Conservation (phyloP, 1,140 invertebrate genomes). For the Drosophila bocqueti region DNA sequence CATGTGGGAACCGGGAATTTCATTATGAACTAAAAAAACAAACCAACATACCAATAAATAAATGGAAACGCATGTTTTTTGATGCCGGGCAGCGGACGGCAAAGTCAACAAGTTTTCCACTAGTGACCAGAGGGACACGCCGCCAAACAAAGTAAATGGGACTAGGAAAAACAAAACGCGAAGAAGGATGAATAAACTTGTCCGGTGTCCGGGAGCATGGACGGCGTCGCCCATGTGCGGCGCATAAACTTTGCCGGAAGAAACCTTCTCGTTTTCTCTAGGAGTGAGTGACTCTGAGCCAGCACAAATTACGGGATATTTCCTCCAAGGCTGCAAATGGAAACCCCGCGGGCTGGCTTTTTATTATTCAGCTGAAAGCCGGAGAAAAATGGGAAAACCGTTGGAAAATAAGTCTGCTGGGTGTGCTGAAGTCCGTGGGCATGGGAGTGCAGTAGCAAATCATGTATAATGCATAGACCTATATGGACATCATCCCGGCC, state of each 20-base stretch:
- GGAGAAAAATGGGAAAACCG: slow-evolving; percentile 9
- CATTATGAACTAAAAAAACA: slow-evolving; percentile 30
- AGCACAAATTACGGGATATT: slow-evolving; percentile 35
- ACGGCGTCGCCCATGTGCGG: slow-evolving; percentile 56
- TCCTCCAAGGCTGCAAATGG: slow-evolving; percentile 36
- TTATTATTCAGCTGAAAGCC: slow-evolving; percentile 40
- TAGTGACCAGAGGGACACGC: slow-evolving; percentile 17
- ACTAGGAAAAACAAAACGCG: slow-evolving; percentile 14
- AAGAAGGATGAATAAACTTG: slow-evolving; percentile 37
- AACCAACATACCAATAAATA: slow-evolving; percentile 52
- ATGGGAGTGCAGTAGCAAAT: slow-evolving; percentile 30
- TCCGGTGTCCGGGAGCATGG: slow-evolving; percentile 2
- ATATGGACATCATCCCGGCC: slow-evolving; percentile 36
- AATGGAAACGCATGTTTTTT: slow-evolving; percentile 23
- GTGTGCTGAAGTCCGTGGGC: not conserved
- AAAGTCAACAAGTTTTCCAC: slow-evolving; percentile 22
- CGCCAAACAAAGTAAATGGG: slow-evolving; percentile 20
- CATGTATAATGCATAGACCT: slow-evolving; percentile 45
- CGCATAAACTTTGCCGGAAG: slow-evolving; percentile 57
- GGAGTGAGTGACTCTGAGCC: slow-evolving; percentile 25
- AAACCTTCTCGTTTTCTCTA: slow-evolving; percentile 11
- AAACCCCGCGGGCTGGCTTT: slow-evolving; percentile 40
- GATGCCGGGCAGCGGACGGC: slow-evolving; percentile 1
- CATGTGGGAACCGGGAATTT: slow-evolving; percentile 31
- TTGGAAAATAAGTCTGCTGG: slow-evolving; percentile 29